Base-by-base conservation (phyloP, 2,888 invertebrate species). In the Stenurella melanura region DNA sequence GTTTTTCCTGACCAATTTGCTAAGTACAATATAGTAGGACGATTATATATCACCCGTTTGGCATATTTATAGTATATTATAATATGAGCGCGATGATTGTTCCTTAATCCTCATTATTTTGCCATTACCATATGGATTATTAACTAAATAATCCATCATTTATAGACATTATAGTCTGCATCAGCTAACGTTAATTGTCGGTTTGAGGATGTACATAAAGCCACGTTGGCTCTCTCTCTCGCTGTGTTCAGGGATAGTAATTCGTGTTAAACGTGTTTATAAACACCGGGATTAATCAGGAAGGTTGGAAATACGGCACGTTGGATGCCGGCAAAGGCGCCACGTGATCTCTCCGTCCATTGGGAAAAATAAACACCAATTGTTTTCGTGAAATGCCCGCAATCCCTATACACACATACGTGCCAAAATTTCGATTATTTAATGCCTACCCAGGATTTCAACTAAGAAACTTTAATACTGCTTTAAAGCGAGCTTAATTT, bases 311-410 rank as follows among this genome's bases (percentile, higher is more conserved):
- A 77, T 50, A 67, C 72, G 75, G 77, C 78, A 80, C 79, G 78
- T 79, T 58, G 76, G 69, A 18, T 42, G 58, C 64, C 61, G 66
- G 71, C 69, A 56, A 54, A 54, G 71, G 71, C 72, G 74, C 68
- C 79, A 77, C 80, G 80, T 80, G 81, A 81, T 76, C 73, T 38
- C 77, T 58, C 60, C 74, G 79, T 78, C 79, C 77, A 75, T 73
- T 72, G 81, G 78, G 78, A 79, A 79, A 78, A 81, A 80, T 79
- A 83, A 83, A 83, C 81, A 83, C 74, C 78, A 78, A 81, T 78
- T 80, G 80, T 83, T 81, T 80, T 77, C 73, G 58, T 74, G 70
- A 69, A 68, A 68, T 77, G 72, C 64, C 74, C 78, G 71, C 75
- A 81, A 78, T 78, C 78, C 79, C 79, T 60, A 18, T 63, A 70